Conservation (phyloP, 2,888 invertebrate genomes). For the Bombylius discolor region DNA sequence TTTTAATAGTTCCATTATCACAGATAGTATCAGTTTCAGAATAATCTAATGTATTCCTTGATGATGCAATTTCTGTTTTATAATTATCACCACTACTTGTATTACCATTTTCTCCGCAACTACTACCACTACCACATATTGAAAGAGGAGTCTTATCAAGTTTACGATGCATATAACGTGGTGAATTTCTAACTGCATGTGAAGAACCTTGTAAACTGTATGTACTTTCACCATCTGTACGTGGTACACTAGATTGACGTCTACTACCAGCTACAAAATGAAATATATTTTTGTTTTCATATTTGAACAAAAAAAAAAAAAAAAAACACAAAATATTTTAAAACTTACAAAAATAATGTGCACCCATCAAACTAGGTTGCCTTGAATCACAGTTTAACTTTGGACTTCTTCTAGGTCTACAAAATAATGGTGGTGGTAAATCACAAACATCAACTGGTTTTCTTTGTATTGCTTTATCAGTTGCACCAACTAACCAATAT, state of each 20-base stretch:
- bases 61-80: conserved; percentile 19
- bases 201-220: conserved; percentile 42
- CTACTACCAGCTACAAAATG: conserved; percentile 40
- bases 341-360: conserved; percentile 34
- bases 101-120: conserved; percentile 23
- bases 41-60: conserved; percentile 34
- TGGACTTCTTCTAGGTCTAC: conserved; percentile 67
- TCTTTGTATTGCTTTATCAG: conserved; percentile 68
- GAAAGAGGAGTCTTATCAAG: conserved; percentile 39
- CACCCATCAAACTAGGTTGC: conserved; percentile 60
- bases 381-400: conserved; percentile 63
- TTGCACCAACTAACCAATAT: conserved; percentile 44
- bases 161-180: conserved; percentile 30
- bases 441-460: conserved; percentile 58
- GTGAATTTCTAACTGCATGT: conserved; percentile 31
- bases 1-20: conserved; percentile 28
- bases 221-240: conserved; percentile 43
- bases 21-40: conserved; percentile 36
- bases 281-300: too few relatives aligned
- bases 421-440: conserved; percentile 67
- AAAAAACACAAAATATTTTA: background rate
- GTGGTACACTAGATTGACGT: conserved; percentile 52
- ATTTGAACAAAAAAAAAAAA: background rate
- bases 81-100: conserved; percentile 10
- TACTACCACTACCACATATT: conserved; percentile 36